These are phyloP conservation scores for Trichacis sp. DNA, from an alignment of 2,888 invertebrate species.

Conservation along the genomic window DNA sequence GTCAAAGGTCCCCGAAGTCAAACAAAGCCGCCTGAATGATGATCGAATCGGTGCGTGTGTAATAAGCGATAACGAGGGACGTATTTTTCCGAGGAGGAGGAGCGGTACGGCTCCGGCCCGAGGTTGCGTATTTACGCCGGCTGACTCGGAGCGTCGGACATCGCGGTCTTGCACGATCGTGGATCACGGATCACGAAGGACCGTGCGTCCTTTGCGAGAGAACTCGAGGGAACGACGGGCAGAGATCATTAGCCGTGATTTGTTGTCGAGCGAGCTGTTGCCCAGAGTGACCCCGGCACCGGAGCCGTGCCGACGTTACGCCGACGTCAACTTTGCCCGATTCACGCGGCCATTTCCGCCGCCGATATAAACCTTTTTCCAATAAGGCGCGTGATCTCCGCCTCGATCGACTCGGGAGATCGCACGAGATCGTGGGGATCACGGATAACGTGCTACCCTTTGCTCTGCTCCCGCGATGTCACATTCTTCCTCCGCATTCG, in stretches of 20 bases:
- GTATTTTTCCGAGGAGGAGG: slow-evolving; percentile 4
- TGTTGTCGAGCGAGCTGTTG: slow-evolving; percentile 69
- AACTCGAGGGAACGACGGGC: slow-evolving; percentile 60
- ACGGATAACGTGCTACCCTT: slow-evolving; percentile 10
- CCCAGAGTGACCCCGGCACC: slow-evolving; percentile 65
- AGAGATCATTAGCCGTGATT: slow-evolving; percentile 70
- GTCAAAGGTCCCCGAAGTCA: too few relatives aligned
- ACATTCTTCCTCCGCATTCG: slow-evolving; percentile 7
- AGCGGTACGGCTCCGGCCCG: not conserved
- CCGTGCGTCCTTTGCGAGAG: slow-evolving; percentile 33
- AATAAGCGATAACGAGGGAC: slow-evolving; percentile 2
- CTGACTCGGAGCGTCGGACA: not conserved
- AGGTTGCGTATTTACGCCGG: slow-evolving; percentile 2
- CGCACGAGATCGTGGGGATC: slow-evolving; percentile 8
- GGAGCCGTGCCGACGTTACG: slow-evolving; percentile 37
- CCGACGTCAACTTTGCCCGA: slow-evolving; percentile 13
- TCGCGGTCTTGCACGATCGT: slow-evolving; percentile 29
- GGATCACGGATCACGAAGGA: slow-evolving; percentile 44
- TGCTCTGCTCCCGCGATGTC: slow-evolving; percentile 8
- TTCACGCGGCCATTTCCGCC: slow-evolving; percentile 26
- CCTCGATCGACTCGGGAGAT: slow-evolving; percentile 20
- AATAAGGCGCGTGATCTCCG: slow-evolving; percentile 31
- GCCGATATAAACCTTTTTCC: too few relatives aligned
- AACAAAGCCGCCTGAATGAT: slow-evolving; percentile 1
- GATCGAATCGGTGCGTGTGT: slow-evolving; percentile 1